Base-by-base conservation (phyloP, 2,888 invertebrate genomes). In the Diaprepes abbreviatus region DNA sequence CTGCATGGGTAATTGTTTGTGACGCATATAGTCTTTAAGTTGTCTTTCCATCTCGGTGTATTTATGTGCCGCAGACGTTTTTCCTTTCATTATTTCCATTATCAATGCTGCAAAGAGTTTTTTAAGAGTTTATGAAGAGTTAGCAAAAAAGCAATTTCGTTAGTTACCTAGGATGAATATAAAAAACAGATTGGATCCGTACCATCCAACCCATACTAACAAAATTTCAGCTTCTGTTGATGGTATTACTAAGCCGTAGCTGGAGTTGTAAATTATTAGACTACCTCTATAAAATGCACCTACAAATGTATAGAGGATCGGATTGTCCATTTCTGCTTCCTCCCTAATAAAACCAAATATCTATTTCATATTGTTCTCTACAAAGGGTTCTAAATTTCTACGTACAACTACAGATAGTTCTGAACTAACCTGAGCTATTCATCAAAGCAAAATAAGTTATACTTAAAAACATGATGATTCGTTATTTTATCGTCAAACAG, bases 1-100 rank as follows among this genome's bases (percentile, higher is more conserved):
- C 19, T 83, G 77, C n/a, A 80, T 75, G 0, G 90, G 88, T 21
- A 90, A 84, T 74, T 88, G 88, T 75, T 87, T 88, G 69, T 88
- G 86, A 7, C 82, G 81, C 86, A 89, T 89, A 75, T 89, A 90
- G 71, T 88, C 87, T 79, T 86, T 83, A 7, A 85, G 77, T 78
- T 88, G 87, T 50, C 86, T 84, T 75, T 88, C 86, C 74, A 89
- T 85, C 72, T 87, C 87, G 48, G 85, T 82, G 76, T 86, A 86
- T 73, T 86, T 87, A 19, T 84, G 77, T 68, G 83, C 80, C 0
- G 85, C 83, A 1, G 84, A 85, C 2, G 81, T 82, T 52, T 78
- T 79, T 0, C 84, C 85, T 64, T 83, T 82, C 24, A 83, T 77
- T 35, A 85, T 74, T 77, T 85, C 85, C 73, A 85, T 76, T 40